Conservation (phyloP, 2,888 invertebrate species). For the Nasonia oneida region DNA sequence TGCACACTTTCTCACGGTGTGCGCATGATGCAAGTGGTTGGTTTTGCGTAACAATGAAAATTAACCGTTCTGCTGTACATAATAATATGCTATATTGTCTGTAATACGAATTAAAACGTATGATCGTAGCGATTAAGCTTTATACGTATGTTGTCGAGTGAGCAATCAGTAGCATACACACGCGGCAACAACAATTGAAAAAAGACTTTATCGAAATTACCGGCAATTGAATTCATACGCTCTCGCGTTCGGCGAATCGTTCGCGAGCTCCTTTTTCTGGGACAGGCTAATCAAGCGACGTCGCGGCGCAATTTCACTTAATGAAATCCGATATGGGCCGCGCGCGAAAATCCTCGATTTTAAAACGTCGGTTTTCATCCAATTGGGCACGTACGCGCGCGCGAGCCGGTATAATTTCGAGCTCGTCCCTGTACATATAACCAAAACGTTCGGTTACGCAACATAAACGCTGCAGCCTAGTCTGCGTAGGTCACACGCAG, state of each 20-base stretch:
- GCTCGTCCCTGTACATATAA: neutral
- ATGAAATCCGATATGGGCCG: neutral
- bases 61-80: neutral
- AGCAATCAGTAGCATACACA: neutral
- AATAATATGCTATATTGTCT: too few species aligned
- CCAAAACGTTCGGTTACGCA: neutral
- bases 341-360: constrained; percentile 11
- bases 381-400: neutral
- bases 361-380: neutral
- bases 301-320: neutral
- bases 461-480: neutral
- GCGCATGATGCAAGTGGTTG: neutral
- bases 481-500: too few species aligned
- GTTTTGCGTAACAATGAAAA: neutral
- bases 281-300: constrained; percentile 17
- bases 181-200: neutral
- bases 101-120: too few species aligned
- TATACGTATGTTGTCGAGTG: too few species aligned
- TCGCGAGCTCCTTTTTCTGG: constrained; percentile 19
- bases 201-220: neutral
- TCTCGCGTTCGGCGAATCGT: constrained; percentile 31
- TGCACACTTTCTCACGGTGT: too few species aligned
- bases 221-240: neutral
- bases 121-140: too few species aligned
- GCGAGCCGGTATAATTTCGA: neutral